Base-by-base conservation (phyloP, 2,797 vertebrate genomes). In the Tadarida brasiliensis region DNA sequence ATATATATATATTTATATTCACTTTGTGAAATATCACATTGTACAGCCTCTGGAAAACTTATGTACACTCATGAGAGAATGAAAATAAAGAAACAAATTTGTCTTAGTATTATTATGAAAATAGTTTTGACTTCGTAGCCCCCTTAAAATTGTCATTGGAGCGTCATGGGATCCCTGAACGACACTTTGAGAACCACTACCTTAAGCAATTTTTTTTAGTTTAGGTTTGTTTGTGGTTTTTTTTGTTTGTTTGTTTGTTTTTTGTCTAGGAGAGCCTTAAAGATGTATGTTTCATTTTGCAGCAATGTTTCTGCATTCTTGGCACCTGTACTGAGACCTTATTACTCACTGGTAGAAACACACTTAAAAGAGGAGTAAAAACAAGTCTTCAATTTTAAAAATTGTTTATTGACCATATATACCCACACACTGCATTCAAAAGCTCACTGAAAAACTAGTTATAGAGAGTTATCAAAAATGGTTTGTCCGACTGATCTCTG, bases 101-200 rank as follows among this genome's bases (percentile, higher is more conserved):
- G 35, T 68, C 73, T 90, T 82, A 91, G 8, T 76, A 76, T 87
- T 92, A 81, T 76, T 86, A 71, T 49, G n/a, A 85, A 87, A 93
- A 89, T 56, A 59, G 49, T 70, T 92, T 96, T 94, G 76, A 82
- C n/a, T 93, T 68, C 76, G 17, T 71, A 76, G 33, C 74, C 14
- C 19, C 24, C 57, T 76, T 76, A 19, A 93, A 90, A 74, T 33
- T 68, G 11, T 67, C 68, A 82, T 87, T 61, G 68, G 28, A 19
- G 63, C 33, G 61, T 51, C 24, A 30, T 17, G 9, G 63, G 59
- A 16, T 77, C 56, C 76, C 61, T 61, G 68, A 81, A 76, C 68
- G 35, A 63, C 30, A 82, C 30, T 77, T 83, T 68, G 82, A 94
- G 81, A 94, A 63, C 61, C 74, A 59, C 33, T 90, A 51, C 39